These are phyloP conservation scores for Baronia brevicornis DNA, from an alignment of 2,888 invertebrate genomes.

Conservation along the genomic window DNA sequence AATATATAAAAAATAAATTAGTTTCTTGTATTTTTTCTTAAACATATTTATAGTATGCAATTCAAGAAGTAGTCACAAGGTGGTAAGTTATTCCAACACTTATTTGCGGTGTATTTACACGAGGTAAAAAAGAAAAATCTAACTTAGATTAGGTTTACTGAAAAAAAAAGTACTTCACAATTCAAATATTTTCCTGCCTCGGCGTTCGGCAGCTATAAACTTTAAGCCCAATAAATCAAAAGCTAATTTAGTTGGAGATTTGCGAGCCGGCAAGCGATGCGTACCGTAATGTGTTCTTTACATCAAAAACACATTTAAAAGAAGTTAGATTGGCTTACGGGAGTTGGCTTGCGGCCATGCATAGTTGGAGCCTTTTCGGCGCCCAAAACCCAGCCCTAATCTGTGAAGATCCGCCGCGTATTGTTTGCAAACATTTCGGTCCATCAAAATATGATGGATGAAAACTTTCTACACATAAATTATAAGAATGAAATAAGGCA, in stretches of 20 bases:
- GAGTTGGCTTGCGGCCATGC: slow-evolving; percentile 69
- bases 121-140: background rate
- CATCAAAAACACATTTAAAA: slow-evolving; percentile 76
- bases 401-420: slow-evolving; percentile 65
- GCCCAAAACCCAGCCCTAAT: slow-evolving; percentile 61
- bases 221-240: slow-evolving; percentile 51
- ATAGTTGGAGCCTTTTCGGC: slow-evolving; percentile 61
- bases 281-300: slow-evolving; percentile 70
- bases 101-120: too few species aligned
- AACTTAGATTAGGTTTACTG: too few species aligned
- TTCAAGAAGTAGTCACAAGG: too few species aligned
- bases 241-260: slow-evolving; percentile 65
- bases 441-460: slow-evolving; percentile 63
- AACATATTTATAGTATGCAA: too few species aligned
- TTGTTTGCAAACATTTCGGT: slow-evolving; percentile 65
- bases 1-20: too few species aligned
- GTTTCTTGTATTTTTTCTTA: too few species aligned
- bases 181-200: too few species aligned
- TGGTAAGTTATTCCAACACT: too few species aligned
- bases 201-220: slow-evolving; percentile 14
- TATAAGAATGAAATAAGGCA: slow-evolving; percentile 24
- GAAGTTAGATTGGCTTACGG: slow-evolving; percentile 74
- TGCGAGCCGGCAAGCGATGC: slow-evolving; percentile 51
- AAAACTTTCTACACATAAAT: slow-evolving; percentile 55
- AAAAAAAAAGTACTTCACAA: too few species aligned